phyloP scores from a whole-genome alignment of 1,140 invertebrate species.

The Bombus superbus region DNA sequence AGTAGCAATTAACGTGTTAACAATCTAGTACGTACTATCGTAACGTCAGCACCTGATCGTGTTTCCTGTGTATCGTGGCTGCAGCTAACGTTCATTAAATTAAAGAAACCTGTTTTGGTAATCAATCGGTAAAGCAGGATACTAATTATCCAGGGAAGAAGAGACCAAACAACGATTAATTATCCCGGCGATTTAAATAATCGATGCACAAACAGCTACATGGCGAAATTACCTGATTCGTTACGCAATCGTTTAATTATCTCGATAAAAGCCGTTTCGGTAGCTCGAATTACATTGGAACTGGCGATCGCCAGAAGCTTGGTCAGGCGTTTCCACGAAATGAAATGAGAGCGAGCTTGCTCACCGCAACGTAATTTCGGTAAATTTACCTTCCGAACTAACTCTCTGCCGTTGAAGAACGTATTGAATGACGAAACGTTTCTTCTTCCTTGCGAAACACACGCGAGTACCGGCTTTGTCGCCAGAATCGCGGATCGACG shows the following conservation, averaged over 20 bases:
- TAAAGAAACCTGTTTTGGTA: neutral
- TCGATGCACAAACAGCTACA: conserved; percentile 6
- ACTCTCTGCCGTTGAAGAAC: neutral
- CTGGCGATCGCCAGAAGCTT: neutral
- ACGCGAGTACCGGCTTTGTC: neutral
- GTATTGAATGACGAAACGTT: conserved; percentile 7
- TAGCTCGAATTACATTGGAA: neutral
- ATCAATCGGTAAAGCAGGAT: neutral
- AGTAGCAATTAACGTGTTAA: too few relatives aligned
- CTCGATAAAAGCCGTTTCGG: neutral
- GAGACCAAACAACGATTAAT: conserved; percentile 2
- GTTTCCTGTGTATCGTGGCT: too few relatives aligned
- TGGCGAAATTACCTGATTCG: conserved; percentile 6
- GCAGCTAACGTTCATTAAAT: neutral
- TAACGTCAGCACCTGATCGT: too few relatives aligned
- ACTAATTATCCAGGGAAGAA: conserved; percentile 1
- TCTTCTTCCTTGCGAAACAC: neutral
- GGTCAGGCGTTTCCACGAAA: neutral
- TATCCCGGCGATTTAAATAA: conserved; percentile 4
- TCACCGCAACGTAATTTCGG: neutral
- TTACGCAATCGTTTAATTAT: conserved; percentile 30
- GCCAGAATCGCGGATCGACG: too few relatives aligned
- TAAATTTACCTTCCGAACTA: neutral
- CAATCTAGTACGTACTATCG: too few relatives aligned
- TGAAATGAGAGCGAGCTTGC: neutral